Conservation (phyloP, 35 echinoderm and acorn worm genomes). For the Chiridota heheva region DNA sequence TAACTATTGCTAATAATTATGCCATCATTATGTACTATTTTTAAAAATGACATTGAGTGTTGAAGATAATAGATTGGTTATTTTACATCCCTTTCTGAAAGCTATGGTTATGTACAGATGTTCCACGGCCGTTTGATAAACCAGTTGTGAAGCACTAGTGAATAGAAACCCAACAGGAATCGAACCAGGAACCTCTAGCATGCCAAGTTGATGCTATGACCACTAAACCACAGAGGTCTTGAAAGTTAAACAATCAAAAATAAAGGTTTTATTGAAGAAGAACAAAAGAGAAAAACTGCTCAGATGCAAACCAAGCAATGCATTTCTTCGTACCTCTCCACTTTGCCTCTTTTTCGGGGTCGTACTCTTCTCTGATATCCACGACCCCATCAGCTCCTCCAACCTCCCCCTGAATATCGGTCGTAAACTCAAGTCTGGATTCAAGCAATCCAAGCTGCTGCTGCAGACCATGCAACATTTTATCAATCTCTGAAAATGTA, state of each 20-base stretch:
- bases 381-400: conserved; percentile 58
- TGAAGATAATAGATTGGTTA: no score
- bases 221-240: not conserved
- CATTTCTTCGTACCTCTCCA: conserved; percentile 70
- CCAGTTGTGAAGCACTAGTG: no score
- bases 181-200: not conserved
- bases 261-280: not conserved
- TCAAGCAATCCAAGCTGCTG: conserved; percentile 73
- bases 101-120: no score
- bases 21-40: no score
- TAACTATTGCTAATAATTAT: no score
- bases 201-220: no score
- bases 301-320: not conserved
- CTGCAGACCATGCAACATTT: conserved; percentile 46
- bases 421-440: conserved; percentile 74
- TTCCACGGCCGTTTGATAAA: no score
- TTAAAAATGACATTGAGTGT: no score
- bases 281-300: not conserved
- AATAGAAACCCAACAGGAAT: not conserved
- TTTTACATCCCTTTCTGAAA: no score
- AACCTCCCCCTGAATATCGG: conserved; percentile 58
- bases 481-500: conserved; percentile 41
- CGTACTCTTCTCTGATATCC: conserved; percentile 86
- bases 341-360: conserved; percentile 62
- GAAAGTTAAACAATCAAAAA: not conserved